phyloP scores from a whole-genome alignment of 2,888 invertebrate genomes.

The Napeogenes sylphis region DNA sequence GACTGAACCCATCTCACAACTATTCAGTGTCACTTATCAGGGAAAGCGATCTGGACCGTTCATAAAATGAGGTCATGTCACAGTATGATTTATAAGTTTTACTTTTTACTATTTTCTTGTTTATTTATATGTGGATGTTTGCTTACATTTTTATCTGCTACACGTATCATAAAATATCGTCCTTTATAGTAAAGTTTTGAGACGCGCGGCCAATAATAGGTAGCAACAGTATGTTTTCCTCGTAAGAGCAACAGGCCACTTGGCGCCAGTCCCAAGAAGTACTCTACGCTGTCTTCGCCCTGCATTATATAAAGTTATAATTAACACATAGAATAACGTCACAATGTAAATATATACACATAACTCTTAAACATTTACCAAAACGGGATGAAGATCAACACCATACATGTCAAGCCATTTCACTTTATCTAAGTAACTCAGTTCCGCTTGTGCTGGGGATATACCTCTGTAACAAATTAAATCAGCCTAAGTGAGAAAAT shows the following conservation, averaged over 20 bases:
- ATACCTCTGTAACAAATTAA: conserved; percentile 81
- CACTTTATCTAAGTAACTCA: conserved; percentile 96
- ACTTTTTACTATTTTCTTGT: conserved; percentile 22
- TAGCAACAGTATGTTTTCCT: conserved; percentile 97
- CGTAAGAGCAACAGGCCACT: conserved; percentile 96
- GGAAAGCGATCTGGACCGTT: conserved; percentile 48
- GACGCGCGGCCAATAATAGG: conserved; percentile 98
- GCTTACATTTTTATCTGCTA: conserved; percentile 96
- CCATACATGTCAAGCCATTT: conserved; percentile 99
- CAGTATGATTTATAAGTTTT: conserved; percentile 20
- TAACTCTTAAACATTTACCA: conserved; percentile 80
- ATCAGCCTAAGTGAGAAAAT: not conserved
- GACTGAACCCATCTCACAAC: conserved; percentile 67
- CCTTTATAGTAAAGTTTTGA: conserved; percentile 98
- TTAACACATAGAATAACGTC: conserved; percentile 18
- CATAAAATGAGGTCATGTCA: conserved; percentile 61
- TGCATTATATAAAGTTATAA: conserved; percentile 52
- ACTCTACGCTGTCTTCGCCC: conserved; percentile 98
- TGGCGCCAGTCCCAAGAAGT: conserved; percentile 96
- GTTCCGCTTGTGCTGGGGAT: conserved; percentile 93
- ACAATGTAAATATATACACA: conserved; percentile 12
- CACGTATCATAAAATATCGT: conserved; percentile 96
- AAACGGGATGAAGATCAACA: conserved; percentile 96
- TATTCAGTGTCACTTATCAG: conserved; percentile 63
- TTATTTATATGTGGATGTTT: conserved; percentile 10